phyloP scores from a whole-genome alignment of 2,888 invertebrate species.

The Dione juno region DNA sequence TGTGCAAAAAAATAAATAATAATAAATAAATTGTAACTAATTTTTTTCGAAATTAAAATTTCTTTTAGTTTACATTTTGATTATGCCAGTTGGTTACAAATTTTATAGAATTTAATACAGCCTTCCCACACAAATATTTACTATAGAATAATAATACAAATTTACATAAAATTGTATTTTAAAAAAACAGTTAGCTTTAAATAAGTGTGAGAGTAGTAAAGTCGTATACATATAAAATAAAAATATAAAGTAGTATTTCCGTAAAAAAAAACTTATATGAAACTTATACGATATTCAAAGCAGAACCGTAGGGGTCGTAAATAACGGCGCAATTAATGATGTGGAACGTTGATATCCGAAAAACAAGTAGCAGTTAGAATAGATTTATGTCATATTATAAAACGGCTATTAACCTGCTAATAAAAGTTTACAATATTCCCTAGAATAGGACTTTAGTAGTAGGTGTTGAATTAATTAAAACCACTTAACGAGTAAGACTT shows the following conservation, averaged over 20 bases:
- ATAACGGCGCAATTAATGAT: conserved; percentile 34
- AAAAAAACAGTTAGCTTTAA: too few relatives aligned
- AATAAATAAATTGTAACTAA: too few relatives aligned
- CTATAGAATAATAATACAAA: too few relatives aligned
- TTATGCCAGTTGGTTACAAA: too few relatives aligned
- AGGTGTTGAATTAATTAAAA: conserved; percentile 8
- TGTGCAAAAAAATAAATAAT: too few relatives aligned
- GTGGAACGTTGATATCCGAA: conserved; percentile 31
- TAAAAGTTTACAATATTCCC: conserved; percentile 2
- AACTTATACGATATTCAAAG: conserved; percentile 12
- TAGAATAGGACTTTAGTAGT: background rate
- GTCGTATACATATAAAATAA: background rate
- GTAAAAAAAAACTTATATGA: background rate
- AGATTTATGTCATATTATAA: conserved; percentile 29
- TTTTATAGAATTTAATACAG: too few relatives aligned
- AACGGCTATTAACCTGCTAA: conserved; percentile 6
- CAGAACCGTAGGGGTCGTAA: conserved; percentile 20
- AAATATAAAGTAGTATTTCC: background rate
- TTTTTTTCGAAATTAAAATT: too few relatives aligned
- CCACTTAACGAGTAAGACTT: background rate
- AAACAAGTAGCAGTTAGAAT: conserved; percentile 17
- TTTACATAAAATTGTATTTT: too few relatives aligned
- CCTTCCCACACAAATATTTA: too few relatives aligned
- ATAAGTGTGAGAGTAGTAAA: too few relatives aligned
- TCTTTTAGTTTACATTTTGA: too few relatives aligned